Conservation (phyloP, 2,888 invertebrate genomes). For the Mesorhabditis spiculigera region DNA sequence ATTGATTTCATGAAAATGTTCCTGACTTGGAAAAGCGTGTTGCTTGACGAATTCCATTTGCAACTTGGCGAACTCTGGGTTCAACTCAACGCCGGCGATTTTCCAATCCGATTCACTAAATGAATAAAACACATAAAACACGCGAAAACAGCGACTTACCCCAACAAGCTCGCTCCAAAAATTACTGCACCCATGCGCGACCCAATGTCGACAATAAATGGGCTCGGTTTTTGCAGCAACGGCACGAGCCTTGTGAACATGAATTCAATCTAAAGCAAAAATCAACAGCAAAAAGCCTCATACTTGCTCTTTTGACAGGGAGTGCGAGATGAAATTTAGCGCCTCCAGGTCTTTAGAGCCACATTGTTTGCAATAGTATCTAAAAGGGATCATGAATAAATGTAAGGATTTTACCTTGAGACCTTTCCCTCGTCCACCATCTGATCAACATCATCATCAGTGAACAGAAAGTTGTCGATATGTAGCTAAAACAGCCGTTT, state of each 20-base stretch:
- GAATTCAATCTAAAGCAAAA: conserved; percentile 57
- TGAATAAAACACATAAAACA: not conserved
- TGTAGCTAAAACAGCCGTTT: conserved; percentile 60
- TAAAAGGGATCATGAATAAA: conserved; percentile 16
- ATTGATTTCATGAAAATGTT: not conserved
- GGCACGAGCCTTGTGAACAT: conserved; percentile 70
- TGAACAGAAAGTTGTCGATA: conserved; percentile 73
- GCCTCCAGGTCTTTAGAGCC: conserved; percentile 64
- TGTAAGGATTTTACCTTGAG: conserved; percentile 17
- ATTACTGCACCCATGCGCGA: conserved; percentile 72
- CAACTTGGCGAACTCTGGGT: not conserved
- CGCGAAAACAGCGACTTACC: conserved; percentile 16
- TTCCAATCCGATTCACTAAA: not conserved
- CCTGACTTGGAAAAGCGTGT: not conserved
- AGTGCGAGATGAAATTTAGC: conserved; percentile 57
- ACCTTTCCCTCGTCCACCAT: conserved; percentile 64
- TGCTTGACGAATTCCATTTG: not conserved
- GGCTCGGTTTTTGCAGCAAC: conserved; percentile 11
- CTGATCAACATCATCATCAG: conserved; percentile 68
- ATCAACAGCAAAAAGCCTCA: conserved; percentile 10
- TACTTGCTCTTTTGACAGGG: conserved; percentile 33
- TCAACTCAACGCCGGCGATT: not conserved
- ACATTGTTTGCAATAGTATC: conserved; percentile 65
- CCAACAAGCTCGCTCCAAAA: conserved; percentile 63
- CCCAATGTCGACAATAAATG: conserved; percentile 69